Percentiles rank a stretch among this genome's conserved stretches.
phyloP scores from a whole-genome alignment of 2,113 vertebrate genomes.

The Ceyx margarethae region DNA sequence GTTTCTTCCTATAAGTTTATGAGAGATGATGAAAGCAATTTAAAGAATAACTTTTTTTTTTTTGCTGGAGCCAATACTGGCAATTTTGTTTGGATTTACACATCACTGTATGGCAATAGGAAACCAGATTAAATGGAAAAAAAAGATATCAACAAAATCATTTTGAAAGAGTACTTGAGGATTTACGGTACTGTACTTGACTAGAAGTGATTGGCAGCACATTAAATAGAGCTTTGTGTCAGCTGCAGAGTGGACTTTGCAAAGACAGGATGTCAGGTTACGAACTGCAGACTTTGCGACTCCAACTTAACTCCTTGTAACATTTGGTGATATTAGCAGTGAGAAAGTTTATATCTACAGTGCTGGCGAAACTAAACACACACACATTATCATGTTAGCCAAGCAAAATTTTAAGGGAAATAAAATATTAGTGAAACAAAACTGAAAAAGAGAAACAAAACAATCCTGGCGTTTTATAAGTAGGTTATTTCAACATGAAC shows the following conservation, averaged over 20 bases:
- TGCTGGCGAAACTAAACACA: slow-evolving; percentile 44
- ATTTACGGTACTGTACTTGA: slow-evolving; percentile 66
- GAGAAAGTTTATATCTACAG: slow-evolving; percentile 67
- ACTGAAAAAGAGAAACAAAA: slow-evolving; percentile 50
- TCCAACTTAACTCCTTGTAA: slow-evolving; percentile 73
- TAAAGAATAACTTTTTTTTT: neutral
- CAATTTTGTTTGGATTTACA: slow-evolving; percentile 56
- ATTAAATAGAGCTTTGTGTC: slow-evolving; percentile 77
- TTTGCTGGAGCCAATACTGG: neutral
- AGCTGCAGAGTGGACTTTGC: slow-evolving; percentile 62
- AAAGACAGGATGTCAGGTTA: slow-evolving; percentile 75
- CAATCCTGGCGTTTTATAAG: slow-evolving; percentile 11
- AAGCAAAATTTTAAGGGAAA: slow-evolving; percentile 64
- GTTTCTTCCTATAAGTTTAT: neutral
- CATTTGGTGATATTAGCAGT: slow-evolving; percentile 70
- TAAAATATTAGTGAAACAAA: slow-evolving; percentile 61
- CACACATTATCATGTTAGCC: slow-evolving; percentile 6
- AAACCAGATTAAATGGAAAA: slow-evolving; percentile 52
- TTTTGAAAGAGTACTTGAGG: slow-evolving; percentile 54
- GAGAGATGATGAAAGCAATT: slow-evolving; percentile 3
- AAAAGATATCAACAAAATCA: slow-evolving; percentile 50
- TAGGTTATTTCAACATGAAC: slow-evolving; percentile 49
- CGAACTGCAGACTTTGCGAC: slow-evolving; percentile 73
- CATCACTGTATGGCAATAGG: neutral
- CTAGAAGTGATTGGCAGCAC: slow-evolving; percentile 68